phyloP scores from a whole-genome alignment of 2,888 invertebrate genomes.

The Tipula vernalis region DNA sequence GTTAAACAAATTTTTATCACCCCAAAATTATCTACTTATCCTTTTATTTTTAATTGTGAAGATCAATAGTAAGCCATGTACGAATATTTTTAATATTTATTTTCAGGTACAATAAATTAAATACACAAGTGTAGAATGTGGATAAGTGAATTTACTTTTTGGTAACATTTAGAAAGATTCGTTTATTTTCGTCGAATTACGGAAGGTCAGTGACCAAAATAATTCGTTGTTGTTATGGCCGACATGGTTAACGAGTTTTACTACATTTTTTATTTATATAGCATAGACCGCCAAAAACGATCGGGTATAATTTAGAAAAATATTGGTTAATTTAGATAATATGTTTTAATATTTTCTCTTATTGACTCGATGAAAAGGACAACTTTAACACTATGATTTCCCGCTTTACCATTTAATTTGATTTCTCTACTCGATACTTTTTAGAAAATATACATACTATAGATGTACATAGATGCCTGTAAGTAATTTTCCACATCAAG shows the following conservation, averaged over 20 bases:
- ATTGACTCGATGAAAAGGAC: background rate
- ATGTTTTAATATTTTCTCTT: background rate
- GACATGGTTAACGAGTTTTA: background rate
- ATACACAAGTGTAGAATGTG: background rate
- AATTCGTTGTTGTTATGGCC: background rate
- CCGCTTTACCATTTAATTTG: background rate
- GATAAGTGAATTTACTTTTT: background rate
- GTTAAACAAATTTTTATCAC: background rate
- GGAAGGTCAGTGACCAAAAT: background rate
- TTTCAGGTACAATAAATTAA: background rate
- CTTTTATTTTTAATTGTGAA: background rate
- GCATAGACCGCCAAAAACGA: background rate
- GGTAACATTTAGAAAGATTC: background rate
- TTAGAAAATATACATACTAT: no score
- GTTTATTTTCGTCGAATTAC: background rate
- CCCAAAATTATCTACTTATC: no score
- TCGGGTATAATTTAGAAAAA: background rate
- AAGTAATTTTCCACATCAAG: background rate
- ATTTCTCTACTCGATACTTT: background rate
- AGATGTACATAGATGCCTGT: no score
- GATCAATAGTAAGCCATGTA: background rate
- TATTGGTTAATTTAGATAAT: background rate
- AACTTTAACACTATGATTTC: background rate
- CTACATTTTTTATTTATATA: background rate
- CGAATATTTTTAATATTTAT: background rate